Percentiles rank a stretch among this genome's conserved stretches.
Conservation (phyloP, 2,888 invertebrate genomes). For the Hololepta plana region DNA sequence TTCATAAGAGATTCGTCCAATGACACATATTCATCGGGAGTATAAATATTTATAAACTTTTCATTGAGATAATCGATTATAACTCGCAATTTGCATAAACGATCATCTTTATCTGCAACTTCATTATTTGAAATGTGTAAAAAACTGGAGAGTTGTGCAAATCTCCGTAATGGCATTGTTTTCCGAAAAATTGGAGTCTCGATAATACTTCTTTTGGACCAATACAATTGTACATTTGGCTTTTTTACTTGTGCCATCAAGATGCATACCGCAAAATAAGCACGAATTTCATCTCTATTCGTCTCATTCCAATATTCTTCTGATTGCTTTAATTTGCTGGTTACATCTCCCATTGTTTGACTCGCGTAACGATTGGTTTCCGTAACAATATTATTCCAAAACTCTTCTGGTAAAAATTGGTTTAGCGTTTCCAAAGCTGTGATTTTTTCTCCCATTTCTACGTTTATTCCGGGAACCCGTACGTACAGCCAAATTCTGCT, state of each 20-base stretch:
- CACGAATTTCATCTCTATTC: constrained; percentile 10
- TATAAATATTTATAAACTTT: constrained; percentile 10
- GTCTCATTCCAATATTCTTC: constrained; percentile 9
- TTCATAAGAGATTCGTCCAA: constrained; percentile 14
- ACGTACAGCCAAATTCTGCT: too few species aligned
- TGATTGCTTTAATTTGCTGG: background rate
- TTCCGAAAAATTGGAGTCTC: constrained; percentile 12
- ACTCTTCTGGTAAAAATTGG: too few species aligned
- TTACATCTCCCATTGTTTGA: constrained; percentile 1
- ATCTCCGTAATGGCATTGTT: constrained; percentile 6
- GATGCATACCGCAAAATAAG: constrained; percentile 12
- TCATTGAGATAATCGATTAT: constrained; percentile 10
- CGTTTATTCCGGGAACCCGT: too few species aligned
- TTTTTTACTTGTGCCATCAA: constrained; percentile 13
- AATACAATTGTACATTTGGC: constrained; percentile 11
- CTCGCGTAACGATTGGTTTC: constrained; percentile 1
- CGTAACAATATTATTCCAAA: background rate
- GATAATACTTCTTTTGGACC: constrained; percentile 11
- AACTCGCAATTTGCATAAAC: constrained; percentile 7
- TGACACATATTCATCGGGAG: constrained; percentile 7
- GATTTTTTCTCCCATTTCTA: too few species aligned
- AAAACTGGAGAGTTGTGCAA: constrained; percentile 8
- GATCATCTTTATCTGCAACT: constrained; percentile 6
- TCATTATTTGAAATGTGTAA: constrained; percentile 12
- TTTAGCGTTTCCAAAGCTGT: too few species aligned